Evolutionary conservation across 2,888 invertebrate genomes (phyloP), one percentile per base, ranked within the genome.

Genomic region (Pyrrhosoma nymphula): DNA sequence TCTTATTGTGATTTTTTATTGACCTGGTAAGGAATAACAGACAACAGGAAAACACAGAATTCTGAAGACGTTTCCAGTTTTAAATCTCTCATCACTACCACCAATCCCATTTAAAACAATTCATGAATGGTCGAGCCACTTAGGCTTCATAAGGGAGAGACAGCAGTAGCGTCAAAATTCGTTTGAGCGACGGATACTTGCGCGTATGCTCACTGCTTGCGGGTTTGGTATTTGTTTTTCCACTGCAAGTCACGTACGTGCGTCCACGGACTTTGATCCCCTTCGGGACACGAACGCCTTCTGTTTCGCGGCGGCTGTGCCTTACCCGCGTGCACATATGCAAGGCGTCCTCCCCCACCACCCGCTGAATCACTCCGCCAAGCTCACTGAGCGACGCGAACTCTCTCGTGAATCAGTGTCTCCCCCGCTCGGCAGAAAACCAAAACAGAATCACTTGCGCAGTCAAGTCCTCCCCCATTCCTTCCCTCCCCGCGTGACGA

Each of bases 391-490:
- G 69, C 63, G 93, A 47, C 47, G n/a, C 39, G n/a, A 18, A 82
- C 35, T 82, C 82, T 82, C 82, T 20, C 69, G 93, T 69, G 93
- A 93, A 75, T 93, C 69, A 93, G 93, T 69, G 69, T 63, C 69
- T 69, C 93, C 93, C 63, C 93, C 93, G 39, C 93, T 63, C 93
- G 69, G 30, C 47, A 47, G 47, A 47, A 69, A 75, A 75, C 63
- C 93, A 69, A 69, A 93, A 93, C 93, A 69, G 93, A 69, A 47
- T 69, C 93, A 91, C 91, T 91, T 91, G 91, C 91, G 91, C 63
- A 91, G 93, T 55, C 69, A 63, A 63, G 35, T n/a, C 69, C 69
- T n/a, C 82, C 35, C 30, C 82, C 35, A 6, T 26, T 69, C 69
- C n/a, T n/a, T n/a, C n/a, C n/a, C n/a, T n/a, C 4, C 63, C 69